Percentiles rank a stretch among this genome's conserved stretches.
Evolutionary conservation across 2,888 invertebrate genomes (phyloP).

Genomic region (Nomada fucata): DNA sequence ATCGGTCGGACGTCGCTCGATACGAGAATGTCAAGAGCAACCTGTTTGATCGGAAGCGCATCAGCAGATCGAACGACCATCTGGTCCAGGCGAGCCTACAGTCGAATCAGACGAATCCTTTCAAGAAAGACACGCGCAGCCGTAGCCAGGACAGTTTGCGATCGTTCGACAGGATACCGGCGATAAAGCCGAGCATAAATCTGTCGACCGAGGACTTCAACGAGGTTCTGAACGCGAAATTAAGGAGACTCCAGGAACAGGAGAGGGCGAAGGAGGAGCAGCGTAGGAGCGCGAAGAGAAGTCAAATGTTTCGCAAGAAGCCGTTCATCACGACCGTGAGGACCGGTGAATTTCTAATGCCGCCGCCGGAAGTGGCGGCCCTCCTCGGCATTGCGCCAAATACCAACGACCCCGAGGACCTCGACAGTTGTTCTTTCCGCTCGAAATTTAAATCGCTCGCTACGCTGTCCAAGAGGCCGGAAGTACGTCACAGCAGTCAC

Average conservation of each 20-base stretch:
- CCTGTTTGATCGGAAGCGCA: slow-evolving; percentile 75
- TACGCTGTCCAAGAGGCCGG: slow-evolving; percentile 76
- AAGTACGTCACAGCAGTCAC: slow-evolving; percentile 80
- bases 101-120: slow-evolving; percentile 75
- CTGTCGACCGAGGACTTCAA: slow-evolving; percentile 86
- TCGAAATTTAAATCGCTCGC: slow-evolving; percentile 76
- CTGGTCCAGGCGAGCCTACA: slow-evolving; percentile 76
- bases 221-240: slow-evolving; percentile 89
- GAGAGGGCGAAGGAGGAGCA: slow-evolving; percentile 84
- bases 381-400: slow-evolving; percentile 86
- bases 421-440: slow-evolving; percentile 67
- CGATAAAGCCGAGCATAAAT: slow-evolving; percentile 78
- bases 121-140: slow-evolving; percentile 81
- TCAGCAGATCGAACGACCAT: slow-evolving; percentile 81
- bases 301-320: slow-evolving; percentile 72
- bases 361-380: slow-evolving; percentile 89
- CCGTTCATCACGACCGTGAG: slow-evolving; percentile 93
- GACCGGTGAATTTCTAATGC: slow-evolving; percentile 91
- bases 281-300: slow-evolving; percentile 59
- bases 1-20: slow-evolving; percentile 1
- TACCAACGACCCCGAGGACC: slow-evolving; percentile 65
- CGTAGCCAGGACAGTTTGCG: slow-evolving; percentile 84
- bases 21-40: slow-evolving; percentile 66
- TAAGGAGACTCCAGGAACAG: slow-evolving; percentile 89
- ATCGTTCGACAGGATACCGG: slow-evolving; percentile 72